phyloP scores from a whole-genome alignment of 1,140 invertebrate genomes.

The Drosophila kurseongensis region DNA sequence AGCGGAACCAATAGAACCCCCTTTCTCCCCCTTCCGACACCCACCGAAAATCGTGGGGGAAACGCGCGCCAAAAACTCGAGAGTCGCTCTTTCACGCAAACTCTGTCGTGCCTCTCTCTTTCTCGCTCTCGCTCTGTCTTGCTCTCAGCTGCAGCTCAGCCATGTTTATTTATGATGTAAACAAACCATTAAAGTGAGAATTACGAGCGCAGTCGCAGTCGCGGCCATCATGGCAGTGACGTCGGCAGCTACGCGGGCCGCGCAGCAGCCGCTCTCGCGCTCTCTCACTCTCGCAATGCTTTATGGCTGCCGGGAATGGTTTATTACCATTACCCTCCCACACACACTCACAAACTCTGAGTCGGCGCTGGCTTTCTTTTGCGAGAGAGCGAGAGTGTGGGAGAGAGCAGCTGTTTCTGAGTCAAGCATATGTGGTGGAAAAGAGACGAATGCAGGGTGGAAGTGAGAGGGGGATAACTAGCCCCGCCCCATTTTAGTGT shows the following conservation, averaged over 20 bases:
- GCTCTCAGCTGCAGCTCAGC: slow-evolving; percentile 59
- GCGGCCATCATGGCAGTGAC: slow-evolving; percentile 69
- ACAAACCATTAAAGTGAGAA: slow-evolving; percentile 84
- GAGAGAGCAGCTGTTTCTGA: slow-evolving; percentile 72
- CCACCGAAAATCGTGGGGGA: background rate
- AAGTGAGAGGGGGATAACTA: slow-evolving; percentile 47
- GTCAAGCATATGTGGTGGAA: slow-evolving; percentile 70
- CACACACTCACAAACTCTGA: slow-evolving; percentile 24
- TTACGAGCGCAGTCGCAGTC: slow-evolving; percentile 81
- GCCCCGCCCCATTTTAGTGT: slow-evolving; percentile 72
- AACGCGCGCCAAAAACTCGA: slow-evolving; percentile 69
- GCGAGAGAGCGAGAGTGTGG: slow-evolving; percentile 24
- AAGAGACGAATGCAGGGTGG: slow-evolving; percentile 61
- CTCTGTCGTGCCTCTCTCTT: slow-evolving; percentile 17
- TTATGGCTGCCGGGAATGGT: slow-evolving; percentile 83
- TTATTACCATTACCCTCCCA: slow-evolving; percentile 65
- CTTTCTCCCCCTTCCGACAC: background rate
- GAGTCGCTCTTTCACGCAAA: slow-evolving; percentile 32
- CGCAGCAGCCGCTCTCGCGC: slow-evolving; percentile 26
- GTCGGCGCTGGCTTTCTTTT: slow-evolving; percentile 56
- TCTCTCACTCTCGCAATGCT: slow-evolving; percentile 67
- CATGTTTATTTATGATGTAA: slow-evolving; percentile 84
- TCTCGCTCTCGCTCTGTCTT: slow-evolving; percentile 13
- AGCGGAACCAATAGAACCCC: slow-evolving; percentile 8
- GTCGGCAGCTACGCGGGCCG: slow-evolving; percentile 30